phyloP scores from a whole-genome alignment of 2,888 invertebrate species.

The Lysandra bellargus region DNA sequence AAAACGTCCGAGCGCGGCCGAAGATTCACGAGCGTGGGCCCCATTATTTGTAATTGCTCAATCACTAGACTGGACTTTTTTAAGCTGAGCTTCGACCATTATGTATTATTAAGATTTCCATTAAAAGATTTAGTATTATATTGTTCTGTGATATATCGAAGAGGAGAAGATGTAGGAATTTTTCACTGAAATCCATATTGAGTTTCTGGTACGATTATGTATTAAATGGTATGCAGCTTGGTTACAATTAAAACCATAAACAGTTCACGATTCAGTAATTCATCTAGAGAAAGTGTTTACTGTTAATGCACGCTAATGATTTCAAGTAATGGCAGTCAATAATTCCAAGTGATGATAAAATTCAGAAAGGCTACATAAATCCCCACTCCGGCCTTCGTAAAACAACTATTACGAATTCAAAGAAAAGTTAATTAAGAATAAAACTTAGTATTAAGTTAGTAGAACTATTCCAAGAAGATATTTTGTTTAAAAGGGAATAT shows the following conservation, averaged over 20 bases:
- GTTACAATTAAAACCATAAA: background rate
- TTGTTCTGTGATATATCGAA: background rate
- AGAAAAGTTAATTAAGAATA: background rate
- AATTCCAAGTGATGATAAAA: slow-evolving; percentile 20
- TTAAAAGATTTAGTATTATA: slow-evolving; percentile 8
- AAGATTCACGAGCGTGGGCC: slow-evolving; percentile 42
- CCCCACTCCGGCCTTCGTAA: background rate
- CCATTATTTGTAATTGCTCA: slow-evolving; percentile 46
- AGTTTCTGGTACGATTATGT: background rate
- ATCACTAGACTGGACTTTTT: slow-evolving; percentile 38
- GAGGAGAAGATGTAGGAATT: background rate
- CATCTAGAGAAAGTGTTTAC: slow-evolving; percentile 7
- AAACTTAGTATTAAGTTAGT: background rate
- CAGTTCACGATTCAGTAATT: slow-evolving; percentile 18
- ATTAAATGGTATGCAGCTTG: background rate
- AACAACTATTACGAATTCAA: background rate
- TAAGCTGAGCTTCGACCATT: slow-evolving; percentile 18
- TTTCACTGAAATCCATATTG: background rate
- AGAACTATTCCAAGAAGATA: background rate
- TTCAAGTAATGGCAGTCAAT: slow-evolving; percentile 16
- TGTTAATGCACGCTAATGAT: slow-evolving; percentile 21
- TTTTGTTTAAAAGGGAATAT: background rate
- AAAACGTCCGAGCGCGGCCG: slow-evolving; percentile 57
- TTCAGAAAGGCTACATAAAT: slow-evolving; percentile 3
- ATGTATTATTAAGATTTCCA: slow-evolving; percentile 20